Evolutionary conservation across 2,113 vertebrate genomes (phyloP), one percentile per base, ranked within the genome.

Genomic region (Bettongia penicillata): DNA sequence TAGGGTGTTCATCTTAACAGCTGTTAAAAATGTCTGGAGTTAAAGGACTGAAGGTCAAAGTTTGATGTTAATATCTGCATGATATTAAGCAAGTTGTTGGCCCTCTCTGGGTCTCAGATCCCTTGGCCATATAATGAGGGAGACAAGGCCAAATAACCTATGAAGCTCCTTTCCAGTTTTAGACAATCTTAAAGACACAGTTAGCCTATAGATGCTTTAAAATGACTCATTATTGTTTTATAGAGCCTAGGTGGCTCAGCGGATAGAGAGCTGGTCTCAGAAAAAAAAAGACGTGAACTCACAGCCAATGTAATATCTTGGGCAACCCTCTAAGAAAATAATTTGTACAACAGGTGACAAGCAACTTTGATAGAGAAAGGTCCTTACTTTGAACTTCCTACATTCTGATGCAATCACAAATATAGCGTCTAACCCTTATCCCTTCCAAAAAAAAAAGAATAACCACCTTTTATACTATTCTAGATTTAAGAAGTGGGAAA

Each of bases 401-500:
- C 12, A n/a, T 12, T 37, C 61, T 68, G 61, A 68, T n/a, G 31
- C 9, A 57, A 5, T n/a, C 31, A 68, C 31, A n/a, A n/a, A 31
- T 37, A 68, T 37, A 68, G 61, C 61, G 2, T 14, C 61, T 31
- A 37, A 68, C 12, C 12, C 28, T 11, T 68, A 14, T n/a, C 61
- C 3, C 31, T 4, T 68, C 31, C 61, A 68, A 61, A 57, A 55
- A 55, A 68, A n/a, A 57, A 57, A 57, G 55, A 57, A 57, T 57
- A 68, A 68, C 19, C 11, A n/a, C 49, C 3, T 89, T 53, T 95
- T 14, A 97, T 50, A 16, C 1, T 48, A 37, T 1, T 53, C 37
- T 26, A 61, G 24, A n/a, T 19, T 94, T 93, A 93, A 51, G 47
- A 91, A 55, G 93, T 5, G 51, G 23, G 51, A 95, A 94, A 77